Base-by-base conservation (phyloP, 2,797 vertebrate genomes). In the Tiaroga cobitis region DNA sequence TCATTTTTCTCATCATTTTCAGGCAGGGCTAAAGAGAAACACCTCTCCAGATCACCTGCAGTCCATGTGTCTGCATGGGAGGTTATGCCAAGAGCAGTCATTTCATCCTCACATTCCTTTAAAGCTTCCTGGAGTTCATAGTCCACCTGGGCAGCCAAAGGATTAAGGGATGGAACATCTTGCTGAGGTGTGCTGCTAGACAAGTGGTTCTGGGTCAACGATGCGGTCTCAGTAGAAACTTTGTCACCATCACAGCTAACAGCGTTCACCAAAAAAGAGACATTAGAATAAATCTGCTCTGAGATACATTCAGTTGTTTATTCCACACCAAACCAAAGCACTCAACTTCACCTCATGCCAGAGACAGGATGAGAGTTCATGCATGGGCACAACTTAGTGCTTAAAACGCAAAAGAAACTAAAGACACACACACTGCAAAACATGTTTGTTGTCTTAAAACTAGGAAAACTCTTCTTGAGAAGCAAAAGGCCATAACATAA, bases 21-120 rank as follows among this genome's bases (percentile, higher is more conserved):
- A 73, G 88, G 67, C 32, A 82, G 13, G 13, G 69, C 59, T 84
- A 79, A 74, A 11, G 82, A 78, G 24, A 70, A 83, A 87, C 37
- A 16, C 54, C 24, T 61, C 41, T 80, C 89, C 79, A n/a, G 77
- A 68, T 85, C 87, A 80, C 72, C 56, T 70, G 90, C 80, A n/a
- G 6, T 82, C 26, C 79, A 86, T 34, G 74, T 41, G 59, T 87
- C 85, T 32, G 77, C 61, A 74, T 86, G 69, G 76, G 86, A 69
- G 19, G 91, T 76, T 41, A 92, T 80, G 26, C 92, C 92, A 90
- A 96, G 90, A 13, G 92, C 93, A 39, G 89, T 94, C 94, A 95
- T 95, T 93, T 96, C 94, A 67, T 95, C 91, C 80, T 96, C 94
- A 85, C 93, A 95, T 95, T 96, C 94, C 88, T 92, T 91, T 72